Evolutionary conservation across 2,797 vertebrate genomes (phyloP).

Genomic region (Clarias laeviceps): DNA sequence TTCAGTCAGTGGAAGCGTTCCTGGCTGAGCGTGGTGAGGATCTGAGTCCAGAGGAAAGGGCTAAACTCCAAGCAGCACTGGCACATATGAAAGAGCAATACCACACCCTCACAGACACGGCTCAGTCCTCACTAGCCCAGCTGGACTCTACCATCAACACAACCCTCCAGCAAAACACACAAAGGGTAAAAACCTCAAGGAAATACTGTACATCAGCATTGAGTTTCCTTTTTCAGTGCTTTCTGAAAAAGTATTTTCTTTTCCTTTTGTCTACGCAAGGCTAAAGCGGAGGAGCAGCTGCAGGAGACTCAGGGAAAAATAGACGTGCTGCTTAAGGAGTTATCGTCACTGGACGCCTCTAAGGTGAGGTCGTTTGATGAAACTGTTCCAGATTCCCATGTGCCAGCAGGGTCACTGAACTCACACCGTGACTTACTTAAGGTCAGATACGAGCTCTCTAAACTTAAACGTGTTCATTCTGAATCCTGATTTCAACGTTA

Average conservation of each 20-base stretch:
- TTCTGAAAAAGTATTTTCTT: neutral
- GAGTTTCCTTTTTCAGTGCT: neutral
- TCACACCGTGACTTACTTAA: constrained; percentile 82
- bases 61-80: constrained; percentile 78
- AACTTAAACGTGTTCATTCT: neutral
- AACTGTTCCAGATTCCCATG: constrained; percentile 46
- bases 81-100: constrained; percentile 85
- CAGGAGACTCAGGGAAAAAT: constrained; percentile 88
- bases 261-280: constrained; percentile 62
- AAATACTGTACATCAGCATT: neutral
- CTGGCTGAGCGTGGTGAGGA: constrained; percentile 76
- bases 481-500: neutral
- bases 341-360: constrained; percentile 63
- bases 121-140: constrained; percentile 78
- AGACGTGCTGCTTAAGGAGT: constrained; percentile 77
- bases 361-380: constrained; percentile 30
- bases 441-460: constrained; percentile 70
- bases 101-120: constrained; percentile 76
- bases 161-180: constrained; percentile 88
- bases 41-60: constrained; percentile 73
- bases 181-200: constrained; percentile 77
- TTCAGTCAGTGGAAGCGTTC: constrained; percentile 87
- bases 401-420: constrained; percentile 73
- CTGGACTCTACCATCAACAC: constrained; percentile 82
- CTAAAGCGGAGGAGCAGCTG: constrained; percentile 88